Percentiles rank a stretch among this genome's conserved stretches.
Evolutionary conservation across 2,113 vertebrate genomes (phyloP).

Genomic region (Fulmarus glacialis): DNA sequence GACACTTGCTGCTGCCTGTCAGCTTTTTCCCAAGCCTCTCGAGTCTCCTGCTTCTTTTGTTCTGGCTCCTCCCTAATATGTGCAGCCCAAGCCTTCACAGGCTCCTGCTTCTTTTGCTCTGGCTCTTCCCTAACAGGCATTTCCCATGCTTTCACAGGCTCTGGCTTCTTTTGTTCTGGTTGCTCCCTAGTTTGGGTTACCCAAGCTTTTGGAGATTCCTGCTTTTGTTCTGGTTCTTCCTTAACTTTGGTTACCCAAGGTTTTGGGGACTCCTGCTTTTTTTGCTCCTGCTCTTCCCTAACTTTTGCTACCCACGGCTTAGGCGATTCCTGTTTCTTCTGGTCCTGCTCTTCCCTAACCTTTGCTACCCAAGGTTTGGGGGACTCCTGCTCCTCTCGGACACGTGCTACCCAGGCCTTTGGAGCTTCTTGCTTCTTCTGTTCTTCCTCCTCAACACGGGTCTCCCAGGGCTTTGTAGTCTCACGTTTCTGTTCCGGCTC

Average conservation of each 20-base stretch:
- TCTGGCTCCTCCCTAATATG: slow-evolving; percentile 73
- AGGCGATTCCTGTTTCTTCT: slow-evolving; percentile 57
- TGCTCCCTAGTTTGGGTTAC: slow-evolving; percentile 67
- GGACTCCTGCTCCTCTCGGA: slow-evolving; percentile 33
- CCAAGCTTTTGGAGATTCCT: slow-evolving; percentile 78
- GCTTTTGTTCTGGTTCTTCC: slow-evolving; percentile 75
- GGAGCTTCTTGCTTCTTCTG: slow-evolving; percentile 76
- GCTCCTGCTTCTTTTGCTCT: slow-evolving; percentile 72
- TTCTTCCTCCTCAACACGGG: slow-evolving; percentile 48
- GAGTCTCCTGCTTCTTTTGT: slow-evolving; percentile 66
- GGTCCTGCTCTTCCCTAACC: slow-evolving; percentile 75
- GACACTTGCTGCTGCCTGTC: slow-evolving; percentile 47
- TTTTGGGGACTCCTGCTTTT: slow-evolving; percentile 53
- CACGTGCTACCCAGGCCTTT: slow-evolving; percentile 81
- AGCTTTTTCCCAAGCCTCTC: slow-evolving; percentile 70
- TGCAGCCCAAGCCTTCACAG: slow-evolving; percentile 56
- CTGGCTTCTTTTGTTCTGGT: slow-evolving; percentile 61
- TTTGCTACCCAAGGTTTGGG: slow-evolving; percentile 72
- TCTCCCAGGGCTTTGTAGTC: slow-evolving; percentile 70
- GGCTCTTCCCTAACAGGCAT: slow-evolving; percentile 45
- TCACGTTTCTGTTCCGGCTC: slow-evolving; percentile 38
- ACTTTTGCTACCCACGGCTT: slow-evolving; percentile 43
- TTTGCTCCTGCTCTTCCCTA: slow-evolving; percentile 76
- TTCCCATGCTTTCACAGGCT: slow-evolving; percentile 65
- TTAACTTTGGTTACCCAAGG: slow-evolving; percentile 41